Evolutionary conservation across 2,113 vertebrate species (phyloP).

Genomic region (Clarias magur): DNA sequence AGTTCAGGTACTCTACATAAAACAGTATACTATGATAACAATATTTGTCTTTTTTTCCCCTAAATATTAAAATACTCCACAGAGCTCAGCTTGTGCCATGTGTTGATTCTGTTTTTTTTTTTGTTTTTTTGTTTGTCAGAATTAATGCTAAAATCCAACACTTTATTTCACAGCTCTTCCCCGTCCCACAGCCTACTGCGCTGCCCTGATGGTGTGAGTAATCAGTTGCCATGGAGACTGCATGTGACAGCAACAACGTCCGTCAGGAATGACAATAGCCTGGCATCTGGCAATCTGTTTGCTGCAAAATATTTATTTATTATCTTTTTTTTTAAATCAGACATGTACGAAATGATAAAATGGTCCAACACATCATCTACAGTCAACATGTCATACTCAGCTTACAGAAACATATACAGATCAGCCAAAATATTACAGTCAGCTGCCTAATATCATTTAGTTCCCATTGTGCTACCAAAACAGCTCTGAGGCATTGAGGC

Average conservation of each 20-base stretch:
- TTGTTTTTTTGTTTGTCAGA: constrained; percentile 40
- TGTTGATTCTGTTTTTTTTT: background rate
- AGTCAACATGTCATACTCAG: background rate
- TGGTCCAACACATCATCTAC: background rate
- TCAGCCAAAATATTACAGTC: too few relatives aligned
- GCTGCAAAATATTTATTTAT: constrained; percentile 34
- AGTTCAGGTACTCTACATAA: too few relatives aligned
- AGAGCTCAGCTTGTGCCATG: background rate
- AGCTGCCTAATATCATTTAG: too few relatives aligned
- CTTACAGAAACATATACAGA: background rate
- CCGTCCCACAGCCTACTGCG: constrained; percentile 22
- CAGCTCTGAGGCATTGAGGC: too few relatives aligned
- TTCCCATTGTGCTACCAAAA: too few relatives aligned
- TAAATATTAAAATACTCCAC: background rate
- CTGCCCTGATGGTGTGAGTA: constrained; percentile 43
- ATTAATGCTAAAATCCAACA: constrained; percentile 37
- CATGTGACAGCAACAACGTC: constrained; percentile 46
- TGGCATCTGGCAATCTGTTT: constrained; percentile 54
- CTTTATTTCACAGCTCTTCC: constrained; percentile 51
- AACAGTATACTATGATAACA: background rate
- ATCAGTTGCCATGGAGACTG: constrained; percentile 59
- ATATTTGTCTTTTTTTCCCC: background rate
- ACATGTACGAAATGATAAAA: background rate
- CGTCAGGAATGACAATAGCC: constrained; percentile 54
- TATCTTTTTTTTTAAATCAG: background rate